These are phyloP conservation scores for Ichneumon xanthorius DNA, from an alignment of 2,888 invertebrate genomes.

Conservation along the genomic window DNA sequence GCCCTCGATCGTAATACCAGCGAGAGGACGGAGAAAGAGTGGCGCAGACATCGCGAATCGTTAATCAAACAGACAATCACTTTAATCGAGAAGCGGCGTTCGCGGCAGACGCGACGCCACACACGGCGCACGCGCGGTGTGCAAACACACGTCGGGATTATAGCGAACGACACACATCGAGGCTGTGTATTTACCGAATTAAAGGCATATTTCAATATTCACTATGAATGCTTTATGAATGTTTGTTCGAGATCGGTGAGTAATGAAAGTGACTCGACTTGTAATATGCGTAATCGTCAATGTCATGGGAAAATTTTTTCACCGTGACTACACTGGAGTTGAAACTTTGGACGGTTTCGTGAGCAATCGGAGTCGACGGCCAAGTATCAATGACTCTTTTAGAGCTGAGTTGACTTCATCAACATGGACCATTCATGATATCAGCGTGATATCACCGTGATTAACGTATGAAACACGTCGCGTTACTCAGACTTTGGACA, in stretches of 20 bases:
- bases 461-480: background rate
- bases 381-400: slow-evolving; percentile 13
- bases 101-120: slow-evolving; percentile 41
- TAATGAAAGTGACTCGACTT: slow-evolving; percentile 6
- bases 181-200: slow-evolving; percentile 4
- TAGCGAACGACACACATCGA: slow-evolving; percentile 10
- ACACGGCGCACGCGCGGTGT: slow-evolving; percentile 42
- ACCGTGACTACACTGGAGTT: background rate
- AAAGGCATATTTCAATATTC: slow-evolving; percentile 2
- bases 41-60: slow-evolving; percentile 48
- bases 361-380: background rate
- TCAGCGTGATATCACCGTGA: slow-evolving; percentile 32
- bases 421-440: slow-evolving; percentile 25
- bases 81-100: slow-evolving; percentile 57
- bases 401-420: background rate
- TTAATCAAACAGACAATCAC: slow-evolving; percentile 62
- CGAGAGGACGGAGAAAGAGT: background rate
- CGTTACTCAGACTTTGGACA: background rate
- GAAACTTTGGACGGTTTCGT: slow-evolving; percentile 6
- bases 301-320: slow-evolving; percentile 1
- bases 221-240: slow-evolving; percentile 39
- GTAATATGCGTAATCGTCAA: background rate
- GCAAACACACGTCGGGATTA: slow-evolving; percentile 51
- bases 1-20: slow-evolving; percentile 9
- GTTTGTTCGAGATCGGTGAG: slow-evolving; percentile 15